Base-by-base conservation (phyloP, 2,888 invertebrate genomes). In the Chloromyia formosa region DNA sequence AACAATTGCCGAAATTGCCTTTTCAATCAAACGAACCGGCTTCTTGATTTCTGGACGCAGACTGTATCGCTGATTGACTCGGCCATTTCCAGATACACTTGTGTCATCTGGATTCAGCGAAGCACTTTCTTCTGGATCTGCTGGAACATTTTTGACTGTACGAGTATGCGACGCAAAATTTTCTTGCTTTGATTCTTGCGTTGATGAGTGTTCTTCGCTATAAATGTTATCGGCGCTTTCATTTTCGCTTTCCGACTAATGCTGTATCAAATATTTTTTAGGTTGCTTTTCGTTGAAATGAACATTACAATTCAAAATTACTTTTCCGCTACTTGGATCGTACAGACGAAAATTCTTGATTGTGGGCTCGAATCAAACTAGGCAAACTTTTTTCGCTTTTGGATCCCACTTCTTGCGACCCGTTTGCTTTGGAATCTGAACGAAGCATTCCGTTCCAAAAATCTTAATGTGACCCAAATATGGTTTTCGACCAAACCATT, bases 301-400 rank as follows among this genome's bases (percentile, higher is more conserved):
- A 56, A 56, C 56, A 56, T 56, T 16, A 16, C 56, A 56, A n/a
- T 16, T 56, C 16, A 56, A 7, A 56, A 56, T 12, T n/a, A 56
- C 16, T 12, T 56, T 56, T 16, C 16, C 5, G 10, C 5, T 16
- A n/a, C 16, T 16, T n/a, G 56, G 56, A 56, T 56, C 56, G 16
- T 56, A 56, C 56, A 56, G 16, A 56, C 56, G 56, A 56, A 56
- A 10, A 56, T 56, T 56, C 16, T 56, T 56, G 16, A 16, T n/a
- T 56, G 56, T 56, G 14, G 56, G 56, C 16, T 56, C 56, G 16
- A 56, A 56, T 16, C 56, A 10, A 56, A 16, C 16, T 12, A 56
- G 16, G 16, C 10, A 56, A 10, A 56, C 56, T n/a, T 56, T 7
- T 56, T 56, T 56, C 7, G 56, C 56, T 16, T 56, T 56, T 56